Percentiles rank a stretch among this genome's conserved stretches.
These are phyloP conservation scores for Pollicipes pollicipes DNA, from an alignment of 1,140 invertebrate genomes.

Conservation along the genomic window DNA sequence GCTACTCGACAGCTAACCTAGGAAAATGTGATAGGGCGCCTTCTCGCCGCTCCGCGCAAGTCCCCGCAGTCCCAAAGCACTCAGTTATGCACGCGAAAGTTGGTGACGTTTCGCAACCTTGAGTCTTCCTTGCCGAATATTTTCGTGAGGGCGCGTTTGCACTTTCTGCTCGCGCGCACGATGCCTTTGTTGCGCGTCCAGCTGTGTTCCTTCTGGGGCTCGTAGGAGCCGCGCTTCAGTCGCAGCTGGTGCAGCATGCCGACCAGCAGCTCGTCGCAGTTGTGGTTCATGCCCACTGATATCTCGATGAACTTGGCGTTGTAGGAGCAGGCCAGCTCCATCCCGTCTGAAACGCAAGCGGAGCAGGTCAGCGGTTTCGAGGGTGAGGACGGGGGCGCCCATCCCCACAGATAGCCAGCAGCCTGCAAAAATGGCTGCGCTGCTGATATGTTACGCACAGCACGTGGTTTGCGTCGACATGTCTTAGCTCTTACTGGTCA, in stretches of 20 bases:
- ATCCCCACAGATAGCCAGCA: not conserved
- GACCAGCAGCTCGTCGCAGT: constrained; percentile 68
- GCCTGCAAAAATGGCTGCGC: not conserved
- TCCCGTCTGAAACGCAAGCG: constrained; percentile 65
- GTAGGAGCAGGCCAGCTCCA: constrained; percentile 65
- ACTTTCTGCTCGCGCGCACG: not conserved
- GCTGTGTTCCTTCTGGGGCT: not conserved
- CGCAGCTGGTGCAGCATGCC: constrained; percentile 62
- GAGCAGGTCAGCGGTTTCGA: constrained; percentile 11
- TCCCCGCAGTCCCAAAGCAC: not conserved
- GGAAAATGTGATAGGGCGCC: not conserved
- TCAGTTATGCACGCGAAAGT: constrained; percentile 3
- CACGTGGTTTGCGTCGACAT: too few relatives aligned
- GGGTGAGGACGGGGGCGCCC: not conserved
- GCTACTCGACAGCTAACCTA: not conserved
- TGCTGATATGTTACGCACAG: too few relatives aligned
- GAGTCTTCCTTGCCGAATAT: not conserved
- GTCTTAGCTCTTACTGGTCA: too few relatives aligned
- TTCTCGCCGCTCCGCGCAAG: not conserved
- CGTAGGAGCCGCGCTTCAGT: constrained; percentile 27
- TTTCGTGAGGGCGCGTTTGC: not conserved
- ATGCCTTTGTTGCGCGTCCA: constrained; percentile 2
- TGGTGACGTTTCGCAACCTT: not conserved
- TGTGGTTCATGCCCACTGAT: constrained; percentile 76
- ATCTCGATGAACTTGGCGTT: constrained; percentile 74